Evolutionary conservation across 2,888 invertebrate genomes (phyloP).

Genomic region (Chirona hameri): DNA sequence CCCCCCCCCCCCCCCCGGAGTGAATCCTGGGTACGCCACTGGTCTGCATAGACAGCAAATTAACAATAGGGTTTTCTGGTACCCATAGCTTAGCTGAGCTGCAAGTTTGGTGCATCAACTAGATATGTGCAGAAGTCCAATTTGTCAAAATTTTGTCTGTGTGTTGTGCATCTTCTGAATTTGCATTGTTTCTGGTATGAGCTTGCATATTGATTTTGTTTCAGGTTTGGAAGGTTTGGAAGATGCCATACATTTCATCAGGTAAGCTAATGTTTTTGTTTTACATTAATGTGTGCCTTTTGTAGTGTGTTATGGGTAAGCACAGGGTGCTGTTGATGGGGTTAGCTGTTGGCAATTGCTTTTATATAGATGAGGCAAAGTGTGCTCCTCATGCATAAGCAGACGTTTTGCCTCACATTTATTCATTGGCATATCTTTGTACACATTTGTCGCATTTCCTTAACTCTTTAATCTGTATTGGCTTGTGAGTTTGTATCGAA

Average conservation of each 20-base stretch:
- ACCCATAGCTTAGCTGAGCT: background rate
- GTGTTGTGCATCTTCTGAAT: background rate
- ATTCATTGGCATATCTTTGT: background rate
- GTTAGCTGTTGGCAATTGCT: background rate
- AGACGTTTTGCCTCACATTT: background rate
- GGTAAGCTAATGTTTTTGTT: background rate
- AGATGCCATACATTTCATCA: background rate
- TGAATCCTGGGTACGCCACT: too few species aligned
- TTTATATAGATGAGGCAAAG: background rate
- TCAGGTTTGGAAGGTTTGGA: background rate
- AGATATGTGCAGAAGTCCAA: too few species aligned
- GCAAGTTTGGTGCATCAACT: background rate
- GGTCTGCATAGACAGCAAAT: too few species aligned
- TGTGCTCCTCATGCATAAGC: background rate
- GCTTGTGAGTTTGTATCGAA: background rate
- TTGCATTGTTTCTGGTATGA: background rate
- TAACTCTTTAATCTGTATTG: background rate
- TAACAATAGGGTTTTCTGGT: background rate
- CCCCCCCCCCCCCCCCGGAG: too few species aligned
- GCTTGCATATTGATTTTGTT: too few species aligned
- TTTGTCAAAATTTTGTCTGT: background rate
- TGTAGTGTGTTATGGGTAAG: background rate
- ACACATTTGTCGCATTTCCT: background rate
- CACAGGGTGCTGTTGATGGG: background rate
- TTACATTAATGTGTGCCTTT: background rate